These are phyloP conservation scores for Machaerirhynchus nigripectus DNA, from an alignment of 2,113 vertebrate genomes.

Conservation along the genomic window DNA sequence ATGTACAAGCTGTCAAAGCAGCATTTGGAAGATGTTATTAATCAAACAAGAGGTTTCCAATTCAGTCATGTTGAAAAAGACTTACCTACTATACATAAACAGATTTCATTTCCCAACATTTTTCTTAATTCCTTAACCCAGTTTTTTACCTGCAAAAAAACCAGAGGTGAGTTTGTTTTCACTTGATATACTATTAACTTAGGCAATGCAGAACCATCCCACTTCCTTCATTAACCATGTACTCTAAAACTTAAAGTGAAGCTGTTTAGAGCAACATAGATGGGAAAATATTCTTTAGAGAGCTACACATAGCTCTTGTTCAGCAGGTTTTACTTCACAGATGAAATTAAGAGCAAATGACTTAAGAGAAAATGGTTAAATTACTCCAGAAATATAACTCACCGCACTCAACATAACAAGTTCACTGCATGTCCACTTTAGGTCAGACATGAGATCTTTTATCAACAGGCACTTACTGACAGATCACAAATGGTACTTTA, in stretches of 20 bases:
- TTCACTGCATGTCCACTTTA: neutral
- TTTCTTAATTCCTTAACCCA: slow-evolving; percentile 99
- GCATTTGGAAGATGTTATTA: neutral
- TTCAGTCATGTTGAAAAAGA: neutral
- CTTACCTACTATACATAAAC: slow-evolving; percentile 99
- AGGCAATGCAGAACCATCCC: neutral
- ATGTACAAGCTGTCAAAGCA: neutral
- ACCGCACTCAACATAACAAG: neutral
- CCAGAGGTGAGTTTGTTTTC: neutral
- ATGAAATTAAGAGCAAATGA: neutral
- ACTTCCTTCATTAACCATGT: neutral
- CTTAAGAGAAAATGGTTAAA: neutral
- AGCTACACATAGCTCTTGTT: neutral
- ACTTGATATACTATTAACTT: neutral
- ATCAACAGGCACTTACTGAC: neutral
- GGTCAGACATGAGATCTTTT: neutral
- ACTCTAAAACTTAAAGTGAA: neutral
- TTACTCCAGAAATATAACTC: neutral
- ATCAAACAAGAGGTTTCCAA: neutral
- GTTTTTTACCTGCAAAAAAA: slow-evolving; percentile 90
- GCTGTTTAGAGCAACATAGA: neutral
- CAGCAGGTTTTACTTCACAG: neutral
- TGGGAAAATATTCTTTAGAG: neutral
- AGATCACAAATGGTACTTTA: neutral
- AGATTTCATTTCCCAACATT: slow-evolving; percentile 99